Conservation (phyloP, 2,888 invertebrate genomes). For the Acanthoscelides obtectus region DNA sequence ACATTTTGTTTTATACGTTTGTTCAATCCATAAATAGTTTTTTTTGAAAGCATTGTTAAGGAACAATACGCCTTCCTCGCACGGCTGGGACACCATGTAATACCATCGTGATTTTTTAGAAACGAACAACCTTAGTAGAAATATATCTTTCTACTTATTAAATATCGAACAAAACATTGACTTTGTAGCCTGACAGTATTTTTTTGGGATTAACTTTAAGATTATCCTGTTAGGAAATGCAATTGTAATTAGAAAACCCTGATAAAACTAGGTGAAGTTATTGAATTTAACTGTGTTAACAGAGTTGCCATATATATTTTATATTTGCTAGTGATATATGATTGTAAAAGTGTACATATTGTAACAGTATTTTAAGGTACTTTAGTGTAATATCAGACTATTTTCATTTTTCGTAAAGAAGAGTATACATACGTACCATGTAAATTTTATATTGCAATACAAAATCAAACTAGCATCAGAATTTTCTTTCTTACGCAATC, state of each 20-base stretch:
- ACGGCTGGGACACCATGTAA: too few relatives aligned
- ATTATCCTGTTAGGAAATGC: background rate
- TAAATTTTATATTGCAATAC: background rate
- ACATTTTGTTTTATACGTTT: too few relatives aligned
- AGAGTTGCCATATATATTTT: slow-evolving; percentile 22
- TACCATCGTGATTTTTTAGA: too few relatives aligned
- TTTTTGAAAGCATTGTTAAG: too few relatives aligned
- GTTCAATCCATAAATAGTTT: too few relatives aligned
- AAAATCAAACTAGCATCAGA: background rate
- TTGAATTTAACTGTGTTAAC: slow-evolving; percentile 16
- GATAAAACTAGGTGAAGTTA: background rate
- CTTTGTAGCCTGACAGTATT: background rate
- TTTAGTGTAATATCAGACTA: background rate
- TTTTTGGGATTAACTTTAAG: background rate
- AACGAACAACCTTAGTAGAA: too few relatives aligned
- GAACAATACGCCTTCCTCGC: too few relatives aligned
- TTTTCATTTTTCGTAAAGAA: background rate
- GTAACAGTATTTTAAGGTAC: slow-evolving; percentile 23
- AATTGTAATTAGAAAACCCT: background rate
- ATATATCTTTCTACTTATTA: too few relatives aligned
- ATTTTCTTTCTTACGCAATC: background rate
- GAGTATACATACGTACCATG: background rate
- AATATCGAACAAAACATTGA: background rate
- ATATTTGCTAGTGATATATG: slow-evolving; percentile 16
- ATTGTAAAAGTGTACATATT: slow-evolving; percentile 17